Evolutionary conservation across 2,888 invertebrate species (phyloP).

Genomic region (Dysmachus trigonus): DNA sequence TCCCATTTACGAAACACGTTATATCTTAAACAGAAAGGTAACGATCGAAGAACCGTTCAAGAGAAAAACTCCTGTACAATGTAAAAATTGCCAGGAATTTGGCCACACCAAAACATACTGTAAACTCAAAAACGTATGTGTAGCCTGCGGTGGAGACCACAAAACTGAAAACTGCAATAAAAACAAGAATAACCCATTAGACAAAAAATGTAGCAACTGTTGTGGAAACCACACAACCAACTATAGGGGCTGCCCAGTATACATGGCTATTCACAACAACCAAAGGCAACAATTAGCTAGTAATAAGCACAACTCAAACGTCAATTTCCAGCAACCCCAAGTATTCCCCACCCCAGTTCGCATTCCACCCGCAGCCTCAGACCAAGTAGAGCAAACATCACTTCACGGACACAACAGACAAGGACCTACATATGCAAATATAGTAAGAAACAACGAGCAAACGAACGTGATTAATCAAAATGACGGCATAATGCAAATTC

Average conservation of each 20-base stretch:
- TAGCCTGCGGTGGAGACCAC: too few species aligned
- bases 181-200: not conserved
- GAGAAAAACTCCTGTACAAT: too few species aligned
- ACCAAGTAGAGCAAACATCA: not conserved
- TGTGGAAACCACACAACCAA: not conserved
- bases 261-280: not conserved
- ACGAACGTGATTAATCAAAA: not conserved
- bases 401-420: not conserved
- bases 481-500: not conserved
- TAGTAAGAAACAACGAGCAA: not conserved
- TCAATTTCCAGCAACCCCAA: not conserved
- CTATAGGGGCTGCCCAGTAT: not conserved
- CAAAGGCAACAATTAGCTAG: not conserved
- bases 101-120: too few species aligned
- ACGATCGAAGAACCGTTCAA: too few species aligned
- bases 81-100: too few species aligned
- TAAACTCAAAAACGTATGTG: too few species aligned
- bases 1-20: too few species aligned
- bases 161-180: too few species aligned
- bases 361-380: not conserved
- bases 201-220: not conserved
- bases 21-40: too few species aligned
- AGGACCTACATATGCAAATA: not conserved
- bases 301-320: not conserved
- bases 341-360: not conserved